phyloP scores from a whole-genome alignment of 2,113 vertebrate species.

The Myiagra hebetior region DNA sequence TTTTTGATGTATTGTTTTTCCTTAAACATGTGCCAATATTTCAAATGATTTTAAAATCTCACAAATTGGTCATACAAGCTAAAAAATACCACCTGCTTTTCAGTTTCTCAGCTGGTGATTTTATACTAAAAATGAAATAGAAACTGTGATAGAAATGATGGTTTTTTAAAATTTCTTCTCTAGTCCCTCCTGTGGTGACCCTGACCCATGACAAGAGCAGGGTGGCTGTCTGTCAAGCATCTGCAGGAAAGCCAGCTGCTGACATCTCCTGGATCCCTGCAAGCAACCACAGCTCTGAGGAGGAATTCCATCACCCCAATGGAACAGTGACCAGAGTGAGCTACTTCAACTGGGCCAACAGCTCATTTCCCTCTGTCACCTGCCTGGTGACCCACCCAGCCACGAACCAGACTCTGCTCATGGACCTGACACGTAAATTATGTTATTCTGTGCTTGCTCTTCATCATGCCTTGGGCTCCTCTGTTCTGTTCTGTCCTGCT shows the following conservation, averaged over 20 bases:
- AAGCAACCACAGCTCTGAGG: background rate
- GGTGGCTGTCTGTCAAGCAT: constrained; percentile 1
- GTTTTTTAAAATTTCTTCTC: background rate
- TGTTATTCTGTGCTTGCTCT: background rate
- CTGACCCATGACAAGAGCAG: background rate
- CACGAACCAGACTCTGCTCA: background rate
- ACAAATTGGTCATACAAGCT: rapidly evolving
- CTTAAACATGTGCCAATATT: background rate
- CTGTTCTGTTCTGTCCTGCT: background rate
- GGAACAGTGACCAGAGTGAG: constrained; percentile 53
- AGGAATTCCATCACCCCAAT: background rate
- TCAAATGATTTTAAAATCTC: background rate
- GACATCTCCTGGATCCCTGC: constrained; percentile 58
- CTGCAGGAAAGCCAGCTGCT: constrained; percentile 62
- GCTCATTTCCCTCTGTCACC: background rate
- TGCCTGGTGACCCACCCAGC: constrained; percentile 53
- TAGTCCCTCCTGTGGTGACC: constrained; percentile 35
- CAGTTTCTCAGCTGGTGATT: background rate
- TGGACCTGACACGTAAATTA: background rate
- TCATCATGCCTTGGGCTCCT: background rate
- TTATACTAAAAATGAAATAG: background rate
- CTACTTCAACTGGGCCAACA: background rate
- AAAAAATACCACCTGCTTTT: background rate
- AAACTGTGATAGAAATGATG: background rate
- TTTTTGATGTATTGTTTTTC: background rate